These are phyloP conservation scores for Noctilio leporinus DNA, from an alignment of 2,113 vertebrate genomes.

Conservation along the genomic window DNA sequence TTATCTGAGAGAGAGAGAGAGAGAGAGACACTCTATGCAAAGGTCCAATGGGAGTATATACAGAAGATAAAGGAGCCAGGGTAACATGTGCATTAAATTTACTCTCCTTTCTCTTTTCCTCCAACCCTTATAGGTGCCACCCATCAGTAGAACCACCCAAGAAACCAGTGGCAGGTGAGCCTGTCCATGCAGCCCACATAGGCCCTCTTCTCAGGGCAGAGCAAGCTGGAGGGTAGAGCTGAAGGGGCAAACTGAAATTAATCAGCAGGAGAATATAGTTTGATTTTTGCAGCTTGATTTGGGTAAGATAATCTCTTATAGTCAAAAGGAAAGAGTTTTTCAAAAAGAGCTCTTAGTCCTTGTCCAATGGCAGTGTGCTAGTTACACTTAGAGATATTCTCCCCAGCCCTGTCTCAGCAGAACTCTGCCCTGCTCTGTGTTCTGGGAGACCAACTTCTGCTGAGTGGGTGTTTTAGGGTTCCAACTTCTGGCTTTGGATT, in stretches of 20 bases:
- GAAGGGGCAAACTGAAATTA: neutral
- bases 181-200: neutral
- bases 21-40: neutral
- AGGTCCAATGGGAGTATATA: neutral
- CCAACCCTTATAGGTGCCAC: neutral
- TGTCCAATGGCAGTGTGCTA: accelerated
- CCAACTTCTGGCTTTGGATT: neutral
- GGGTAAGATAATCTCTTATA: neutral
- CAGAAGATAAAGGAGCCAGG: neutral
- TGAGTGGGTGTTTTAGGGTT: neutral
- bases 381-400: neutral
- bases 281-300: neutral
- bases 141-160: neutral
- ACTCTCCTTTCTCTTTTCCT: neutral
- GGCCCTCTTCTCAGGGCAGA: neutral
- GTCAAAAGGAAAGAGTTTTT: neutral
- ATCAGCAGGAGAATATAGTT: neutral
- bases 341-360: neutral
- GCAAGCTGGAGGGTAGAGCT: neutral
- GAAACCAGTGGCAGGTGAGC: neutral
- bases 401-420: neutral
- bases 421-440: neutral
- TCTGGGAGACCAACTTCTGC: neutral
- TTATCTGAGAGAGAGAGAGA: neutral
- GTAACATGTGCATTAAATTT: neutral